Percentiles rank a stretch among this genome's conserved stretches.
Conservation (phyloP, 2,113 vertebrate genomes). For the Brachyhypopomus gauderio region DNA sequence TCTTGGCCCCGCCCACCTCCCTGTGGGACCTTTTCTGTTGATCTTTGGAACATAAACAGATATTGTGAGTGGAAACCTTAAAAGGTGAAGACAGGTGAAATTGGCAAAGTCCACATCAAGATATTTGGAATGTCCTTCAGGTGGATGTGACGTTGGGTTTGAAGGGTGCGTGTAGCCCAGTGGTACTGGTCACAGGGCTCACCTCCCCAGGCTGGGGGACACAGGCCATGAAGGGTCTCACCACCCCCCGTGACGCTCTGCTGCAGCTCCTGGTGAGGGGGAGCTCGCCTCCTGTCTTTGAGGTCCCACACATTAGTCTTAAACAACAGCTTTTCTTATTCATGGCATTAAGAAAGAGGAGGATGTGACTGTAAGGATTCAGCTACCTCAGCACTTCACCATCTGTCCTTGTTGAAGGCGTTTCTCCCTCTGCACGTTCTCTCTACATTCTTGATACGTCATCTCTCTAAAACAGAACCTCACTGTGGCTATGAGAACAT, state of each 20-base stretch:
- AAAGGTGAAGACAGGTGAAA: neutral
- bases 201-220: too few species aligned
- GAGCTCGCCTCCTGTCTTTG: neutral
- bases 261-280: neutral
- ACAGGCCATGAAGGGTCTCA: too few species aligned
- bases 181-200: too few species aligned
- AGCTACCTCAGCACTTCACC: too few species aligned
- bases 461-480: too few species aligned
- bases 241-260: too few species aligned
- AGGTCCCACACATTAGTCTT: neutral
- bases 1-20: conserved; percentile 57
- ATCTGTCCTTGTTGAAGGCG: too few species aligned
- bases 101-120: conserved; percentile 6
- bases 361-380: neutral
- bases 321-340: conserved; percentile 8
- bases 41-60: neutral
- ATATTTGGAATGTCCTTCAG: conserved; percentile 29
- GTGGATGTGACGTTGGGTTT: neutral
- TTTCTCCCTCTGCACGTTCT: too few species aligned
- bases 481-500: too few species aligned
- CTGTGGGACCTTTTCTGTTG: conserved; percentile 44
- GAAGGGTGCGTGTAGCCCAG: neutral
- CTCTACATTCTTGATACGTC: too few species aligned
- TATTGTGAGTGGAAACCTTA: neutral
- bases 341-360: neutral